Evolutionary conservation across 1,140 invertebrate genomes (phyloP), one percentile per base, ranked within the genome.

Genomic region (Megalonaias nervosa): DNA sequence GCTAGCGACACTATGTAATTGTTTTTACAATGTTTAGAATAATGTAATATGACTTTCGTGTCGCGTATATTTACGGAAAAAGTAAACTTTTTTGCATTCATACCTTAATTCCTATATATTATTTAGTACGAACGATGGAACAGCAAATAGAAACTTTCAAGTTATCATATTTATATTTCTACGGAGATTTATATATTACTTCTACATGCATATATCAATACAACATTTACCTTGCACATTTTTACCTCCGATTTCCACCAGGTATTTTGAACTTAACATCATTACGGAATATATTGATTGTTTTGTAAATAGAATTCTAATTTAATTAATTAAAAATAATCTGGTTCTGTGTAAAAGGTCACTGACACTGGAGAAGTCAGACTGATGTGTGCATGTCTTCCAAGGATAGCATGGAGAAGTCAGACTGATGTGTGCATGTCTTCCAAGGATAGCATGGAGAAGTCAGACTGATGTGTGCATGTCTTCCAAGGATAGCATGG

Each of bases 1-100:
- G 65, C 61, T 1, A 59, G 11, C 21, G 55, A 60, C 5, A 77
- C 69, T 55, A 38, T 72, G 69, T 72, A 71, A 61, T n/a, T 60
- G 57, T 14, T 19, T 55, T 21, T 57, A 2, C 17, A 38, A 14
- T 17, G 13, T 55, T 68, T 55, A 55, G 9, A 38, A 6, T 38
- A 38, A 38, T 38, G 23, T 9, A 48, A n/a, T 55, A 48, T 6
- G 0, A 38, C 2, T 38, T 38, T 38, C 9, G 15, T 66, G 15
- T 66, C 13, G n/a, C n/a, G 11, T 4, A 19, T 21, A 17, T 67
- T 31, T 21, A 6, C 16, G 26, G 2, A 2, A 6, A 17, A 21
- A 21, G 1, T 23, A 23, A n/a, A n/a, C 12, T 5, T n/a, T 31
- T 16, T 31, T 17, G 16, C 65, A 17, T 21, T 17, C 1, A n/a